Evolutionary conservation across 2,113 vertebrate genomes (phyloP).

Genomic region (Sarotherodon lohbergeri): DNA sequence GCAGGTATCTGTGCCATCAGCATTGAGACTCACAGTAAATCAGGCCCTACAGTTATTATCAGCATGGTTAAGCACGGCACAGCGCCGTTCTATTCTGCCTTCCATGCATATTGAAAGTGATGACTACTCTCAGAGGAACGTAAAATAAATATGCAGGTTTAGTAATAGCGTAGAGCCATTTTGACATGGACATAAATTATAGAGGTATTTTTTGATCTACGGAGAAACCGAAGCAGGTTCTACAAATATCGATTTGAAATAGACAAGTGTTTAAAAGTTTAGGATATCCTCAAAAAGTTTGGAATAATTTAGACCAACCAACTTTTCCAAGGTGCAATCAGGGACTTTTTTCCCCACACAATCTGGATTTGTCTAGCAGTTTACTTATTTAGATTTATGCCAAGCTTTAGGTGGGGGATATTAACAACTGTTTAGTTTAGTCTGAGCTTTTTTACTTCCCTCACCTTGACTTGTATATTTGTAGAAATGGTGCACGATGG

Average conservation of each 20-base stretch:
- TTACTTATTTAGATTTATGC: not conserved
- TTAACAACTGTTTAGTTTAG: not conserved
- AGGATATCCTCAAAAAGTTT: not conserved
- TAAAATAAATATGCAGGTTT: slow-evolving; percentile 11
- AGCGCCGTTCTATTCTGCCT: not conserved
- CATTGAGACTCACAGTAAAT: slow-evolving; percentile 38
- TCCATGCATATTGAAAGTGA: slow-evolving; percentile 23
- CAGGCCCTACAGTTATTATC: slow-evolving; percentile 43
- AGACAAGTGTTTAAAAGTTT: not conserved
- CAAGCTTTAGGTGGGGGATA: not conserved
- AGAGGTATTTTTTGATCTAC: not conserved
- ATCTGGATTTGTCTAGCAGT: not conserved
- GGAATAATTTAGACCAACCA: not conserved
- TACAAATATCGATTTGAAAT: not conserved
- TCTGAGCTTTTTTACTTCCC: not conserved
- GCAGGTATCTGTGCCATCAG: slow-evolving; percentile 46
- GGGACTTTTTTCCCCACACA: not conserved
- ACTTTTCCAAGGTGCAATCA: not conserved
- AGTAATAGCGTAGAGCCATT: not conserved
- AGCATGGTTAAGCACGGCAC: slow-evolving; percentile 44
- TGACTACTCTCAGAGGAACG: slow-evolving; percentile 14
- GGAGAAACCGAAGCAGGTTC: not conserved
- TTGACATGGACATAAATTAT: not conserved
- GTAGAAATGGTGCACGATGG: not conserved
- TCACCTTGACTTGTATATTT: not conserved